Evolutionary conservation across 1,140 invertebrate genomes (phyloP).

Genomic region (Drosophila elegans): DNA sequence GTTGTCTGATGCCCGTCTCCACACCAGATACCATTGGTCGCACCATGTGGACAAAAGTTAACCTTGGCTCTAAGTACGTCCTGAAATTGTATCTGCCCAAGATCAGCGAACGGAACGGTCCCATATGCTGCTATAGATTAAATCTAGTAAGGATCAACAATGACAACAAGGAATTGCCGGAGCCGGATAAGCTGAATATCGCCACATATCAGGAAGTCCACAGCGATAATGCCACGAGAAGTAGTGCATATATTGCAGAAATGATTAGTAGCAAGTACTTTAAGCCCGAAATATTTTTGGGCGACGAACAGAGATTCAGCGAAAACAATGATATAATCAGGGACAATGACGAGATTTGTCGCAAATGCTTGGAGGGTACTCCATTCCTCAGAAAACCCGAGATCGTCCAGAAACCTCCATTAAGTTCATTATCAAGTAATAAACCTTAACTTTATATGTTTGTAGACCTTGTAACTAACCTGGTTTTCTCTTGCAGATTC

Average conservation of each 20-base stretch:
- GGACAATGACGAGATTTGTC: conserved; percentile 69
- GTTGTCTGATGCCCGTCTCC: conserved; percentile 88
- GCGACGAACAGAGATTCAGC: conserved; percentile 86
- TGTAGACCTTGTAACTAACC: background rate
- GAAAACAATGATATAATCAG: conserved; percentile 57
- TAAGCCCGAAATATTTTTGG: conserved; percentile 88
- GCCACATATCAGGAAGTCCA: conserved; percentile 91
- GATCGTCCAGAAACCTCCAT: conserved; percentile 18
- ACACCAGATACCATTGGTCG: conserved; percentile 88
- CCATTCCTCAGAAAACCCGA: conserved; percentile 50
- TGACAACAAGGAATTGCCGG: conserved; percentile 88
- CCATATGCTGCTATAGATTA: conserved; percentile 93
- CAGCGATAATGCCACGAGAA: conserved; percentile 80
- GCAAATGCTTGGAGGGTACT: conserved; percentile 59
- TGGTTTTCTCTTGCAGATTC: background rate
- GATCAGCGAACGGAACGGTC: conserved; percentile 93
- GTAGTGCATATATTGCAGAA: conserved; percentile 93
- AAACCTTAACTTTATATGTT: background rate
- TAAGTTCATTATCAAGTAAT: conserved; percentile 31
- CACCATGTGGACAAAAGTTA: conserved; percentile 90
- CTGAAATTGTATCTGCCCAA: conserved; percentile 90
- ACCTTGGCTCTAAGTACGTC: conserved; percentile 88
- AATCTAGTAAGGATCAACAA: conserved; percentile 91
- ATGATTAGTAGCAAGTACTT: conserved; percentile 89
- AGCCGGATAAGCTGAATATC: conserved; percentile 88